Evolutionary conservation across 1,140 invertebrate species (phyloP).

Genomic region (Drosophila mayri): DNA sequence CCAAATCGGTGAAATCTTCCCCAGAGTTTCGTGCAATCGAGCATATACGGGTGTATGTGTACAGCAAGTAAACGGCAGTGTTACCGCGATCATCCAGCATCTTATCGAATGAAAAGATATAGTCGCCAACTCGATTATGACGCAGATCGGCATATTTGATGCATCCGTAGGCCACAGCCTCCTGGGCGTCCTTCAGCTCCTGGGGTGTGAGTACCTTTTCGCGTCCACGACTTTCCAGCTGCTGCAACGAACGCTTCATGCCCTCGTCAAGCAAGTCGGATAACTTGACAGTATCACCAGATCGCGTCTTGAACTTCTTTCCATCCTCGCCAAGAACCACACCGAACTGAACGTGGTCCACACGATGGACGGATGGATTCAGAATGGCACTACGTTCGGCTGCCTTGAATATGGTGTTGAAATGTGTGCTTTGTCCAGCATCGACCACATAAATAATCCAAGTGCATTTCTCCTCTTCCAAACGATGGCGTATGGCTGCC

Average conservation of each 20-base stretch:
- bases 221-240: constrained; percentile 95
- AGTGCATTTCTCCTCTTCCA: constrained; percentile 95
- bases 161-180: constrained; percentile 98
- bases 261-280: constrained; percentile 98
- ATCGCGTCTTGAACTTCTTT: constrained; percentile 99
- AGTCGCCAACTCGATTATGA: constrained; percentile 97
- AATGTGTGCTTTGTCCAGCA: constrained; percentile 96
- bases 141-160: constrained; percentile 99
- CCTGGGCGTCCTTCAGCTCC: constrained; percentile 94
- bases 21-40: constrained; percentile 95
- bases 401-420: constrained; percentile 91
- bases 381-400: constrained; percentile 90
- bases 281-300: constrained; percentile 97
- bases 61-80: constrained; percentile 98
- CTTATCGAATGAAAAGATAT: constrained; percentile 99
- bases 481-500: constrained; percentile 94
- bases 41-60: constrained; percentile 97
- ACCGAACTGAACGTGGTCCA: constrained; percentile 98
- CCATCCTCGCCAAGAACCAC: constrained; percentile 99
- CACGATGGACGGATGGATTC: constrained; percentile 87
- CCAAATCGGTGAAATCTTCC: constrained; percentile 86
- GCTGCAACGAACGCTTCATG: constrained; percentile 92
- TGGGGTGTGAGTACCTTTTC: constrained; percentile 93
- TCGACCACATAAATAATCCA: constrained; percentile 99
- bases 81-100: constrained; percentile 99